These are phyloP conservation scores for Enteromius radiatus DNA, from an alignment of 2,797 vertebrate species.

Conservation along the genomic window DNA sequence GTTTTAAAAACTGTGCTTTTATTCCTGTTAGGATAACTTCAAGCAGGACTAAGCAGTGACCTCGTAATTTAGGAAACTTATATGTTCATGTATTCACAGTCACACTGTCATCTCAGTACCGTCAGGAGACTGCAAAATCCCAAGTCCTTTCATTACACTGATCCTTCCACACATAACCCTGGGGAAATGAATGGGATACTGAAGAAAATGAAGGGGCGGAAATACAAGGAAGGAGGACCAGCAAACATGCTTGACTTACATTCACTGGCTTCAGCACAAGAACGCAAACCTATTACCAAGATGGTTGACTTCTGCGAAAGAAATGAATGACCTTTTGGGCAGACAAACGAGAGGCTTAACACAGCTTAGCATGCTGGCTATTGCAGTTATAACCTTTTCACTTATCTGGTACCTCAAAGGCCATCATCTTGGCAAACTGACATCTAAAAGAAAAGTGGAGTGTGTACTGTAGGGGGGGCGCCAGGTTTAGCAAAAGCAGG, in stretches of 20 bases:
- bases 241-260: slow-evolving; percentile 27
- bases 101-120: neutral
- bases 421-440: slow-evolving; percentile 63
- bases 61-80: neutral
- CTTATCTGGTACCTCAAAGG: slow-evolving; percentile 71
- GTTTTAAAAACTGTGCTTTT: neutral
- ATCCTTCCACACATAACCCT: slow-evolving; percentile 13
- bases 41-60: neutral
- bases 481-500: slow-evolving; percentile 11
- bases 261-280: slow-evolving; percentile 22
- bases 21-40: neutral
- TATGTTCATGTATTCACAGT: neutral
- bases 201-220: neutral
- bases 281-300: slow-evolving; percentile 48
- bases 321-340: slow-evolving; percentile 61
- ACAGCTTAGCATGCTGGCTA: slow-evolving; percentile 61
- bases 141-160: neutral
- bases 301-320: slow-evolving; percentile 56
- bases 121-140: neutral
- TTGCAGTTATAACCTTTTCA: slow-evolving; percentile 68
- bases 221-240: neutral
- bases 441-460: slow-evolving; percentile 33
- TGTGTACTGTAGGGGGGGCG: neutral
- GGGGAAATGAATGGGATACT: neutral
- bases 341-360: slow-evolving; percentile 55